Percentiles rank a stretch among this genome's conserved stretches.
Evolutionary conservation across 2,888 invertebrate genomes (phyloP).

Genomic region (Acanthosepion pharaonis): DNA sequence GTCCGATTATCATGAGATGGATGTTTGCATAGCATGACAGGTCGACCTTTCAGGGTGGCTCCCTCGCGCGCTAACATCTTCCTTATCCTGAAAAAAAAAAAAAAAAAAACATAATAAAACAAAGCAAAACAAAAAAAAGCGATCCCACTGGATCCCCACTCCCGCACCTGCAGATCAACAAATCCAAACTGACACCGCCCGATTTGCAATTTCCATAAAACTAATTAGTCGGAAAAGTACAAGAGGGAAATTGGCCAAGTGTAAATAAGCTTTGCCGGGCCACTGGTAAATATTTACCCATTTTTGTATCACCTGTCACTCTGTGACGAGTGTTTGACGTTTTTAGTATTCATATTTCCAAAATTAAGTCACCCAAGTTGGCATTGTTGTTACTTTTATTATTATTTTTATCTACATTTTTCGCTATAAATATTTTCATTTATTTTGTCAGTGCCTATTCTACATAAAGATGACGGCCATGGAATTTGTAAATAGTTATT

Average conservation of each 20-base stretch:
- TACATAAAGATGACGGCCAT: too few relatives aligned
- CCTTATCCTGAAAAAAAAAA: neutral
- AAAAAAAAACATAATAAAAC: neutral
- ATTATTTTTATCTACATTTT: too few relatives aligned
- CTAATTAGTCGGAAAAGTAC: neutral
- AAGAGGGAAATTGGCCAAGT: neutral
- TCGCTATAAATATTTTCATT: too few relatives aligned
- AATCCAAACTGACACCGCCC: neutral
- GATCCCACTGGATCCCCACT: neutral
- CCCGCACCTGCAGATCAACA: neutral
- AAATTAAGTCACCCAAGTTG: neutral
- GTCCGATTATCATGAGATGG: neutral
- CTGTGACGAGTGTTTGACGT: neutral
- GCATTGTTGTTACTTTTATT: neutral
- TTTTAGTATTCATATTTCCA: neutral
- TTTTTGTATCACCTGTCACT: neutral
- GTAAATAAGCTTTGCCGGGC: neutral
- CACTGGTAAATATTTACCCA: neutral
- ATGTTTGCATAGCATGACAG: conserved; percentile 16
- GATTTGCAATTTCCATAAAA: conserved; percentile 33
- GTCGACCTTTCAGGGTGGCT: neutral
- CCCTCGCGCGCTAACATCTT: conserved; percentile 15
- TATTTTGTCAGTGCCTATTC: too few relatives aligned
- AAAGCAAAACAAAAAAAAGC: neutral
- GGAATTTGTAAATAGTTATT: too few relatives aligned